A percentile compares a stretch with the other conserved stretches of the same genome.
Conservation (phyloP, 2,888 invertebrate species). For the Schizotus pectinicornis region DNA sequence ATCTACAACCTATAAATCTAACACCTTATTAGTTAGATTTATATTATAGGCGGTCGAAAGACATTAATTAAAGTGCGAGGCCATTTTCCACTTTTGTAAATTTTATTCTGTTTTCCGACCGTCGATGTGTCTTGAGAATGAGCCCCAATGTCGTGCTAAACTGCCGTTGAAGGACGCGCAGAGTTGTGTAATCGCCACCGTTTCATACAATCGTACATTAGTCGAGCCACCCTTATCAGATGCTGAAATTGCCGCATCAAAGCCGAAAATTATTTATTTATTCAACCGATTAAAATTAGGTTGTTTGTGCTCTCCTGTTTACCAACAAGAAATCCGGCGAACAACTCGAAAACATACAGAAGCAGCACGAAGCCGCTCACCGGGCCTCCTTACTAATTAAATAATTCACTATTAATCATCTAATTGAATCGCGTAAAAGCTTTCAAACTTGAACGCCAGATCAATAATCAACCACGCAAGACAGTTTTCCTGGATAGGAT, state of each 20-base stretch:
- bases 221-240: background rate
- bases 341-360: background rate
- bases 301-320: conserved; percentile 13
- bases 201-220: conserved; percentile 5
- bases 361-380: conserved; percentile 13
- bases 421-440: conserved; percentile 21
- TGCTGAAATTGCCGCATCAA: background rate
- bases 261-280: too few species aligned
- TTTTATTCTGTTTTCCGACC: conserved; percentile 11
- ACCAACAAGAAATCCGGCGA: conserved; percentile 6
- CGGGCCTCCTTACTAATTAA: conserved; percentile 17
- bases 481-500: background rate
- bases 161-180: conserved; percentile 10
- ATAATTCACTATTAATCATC: conserved; percentile 20
- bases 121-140: conserved; percentile 9
- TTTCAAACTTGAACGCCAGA: conserved; percentile 15
- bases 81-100: conserved; percentile 13
- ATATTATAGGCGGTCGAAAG: too few species aligned
- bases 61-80: too few species aligned
- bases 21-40: too few species aligned
- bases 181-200: conserved; percentile 2
- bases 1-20: too few species aligned
- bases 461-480: conserved; percentile 12
- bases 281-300: conserved; percentile 6
- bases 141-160: conserved; percentile 18